phyloP scores from a whole-genome alignment of 2,113 vertebrate genomes.

The Macquaria ambigua region DNA sequence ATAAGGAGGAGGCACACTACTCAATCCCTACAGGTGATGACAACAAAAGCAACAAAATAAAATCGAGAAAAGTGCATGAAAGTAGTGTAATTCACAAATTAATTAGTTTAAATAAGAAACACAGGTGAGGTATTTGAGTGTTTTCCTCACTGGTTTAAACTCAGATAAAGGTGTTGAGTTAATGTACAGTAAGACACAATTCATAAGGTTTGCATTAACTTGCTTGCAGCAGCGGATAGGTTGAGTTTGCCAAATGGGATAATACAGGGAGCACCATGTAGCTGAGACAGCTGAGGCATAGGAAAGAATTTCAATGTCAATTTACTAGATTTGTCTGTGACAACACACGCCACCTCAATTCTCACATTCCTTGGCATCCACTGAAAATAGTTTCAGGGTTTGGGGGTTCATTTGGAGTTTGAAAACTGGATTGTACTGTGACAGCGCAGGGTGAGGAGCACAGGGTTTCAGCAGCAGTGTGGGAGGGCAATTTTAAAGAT shows the following conservation, averaged over 20 bases:
- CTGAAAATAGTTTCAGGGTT: slow-evolving; percentile 58
- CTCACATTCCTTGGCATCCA: slow-evolving; percentile 46
- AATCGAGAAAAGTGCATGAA: neutral
- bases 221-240: neutral
- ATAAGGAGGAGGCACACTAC: neutral
- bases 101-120: neutral
- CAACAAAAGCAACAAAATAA: neutral
- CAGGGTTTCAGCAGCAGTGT: slow-evolving; percentile 34
- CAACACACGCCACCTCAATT: slow-evolving; percentile 41
- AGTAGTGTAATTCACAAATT: neutral
- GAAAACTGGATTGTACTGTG: slow-evolving; percentile 11
- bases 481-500: slow-evolving; percentile 61
- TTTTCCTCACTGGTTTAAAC: neutral
- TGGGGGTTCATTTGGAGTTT: slow-evolving; percentile 46
- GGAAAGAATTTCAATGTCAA: slow-evolving; percentile 67
- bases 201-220: slow-evolving; percentile 9
- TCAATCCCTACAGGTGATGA: neutral
- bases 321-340: slow-evolving; percentile 47
- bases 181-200: neutral
- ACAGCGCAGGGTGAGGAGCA: neutral
- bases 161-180: neutral
- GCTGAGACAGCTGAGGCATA: slow-evolving; percentile 41
- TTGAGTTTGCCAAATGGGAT: slow-evolving; percentile 9
- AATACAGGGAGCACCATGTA: slow-evolving; percentile 3
- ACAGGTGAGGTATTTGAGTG: neutral